phyloP scores from a whole-genome alignment of 2,113 vertebrate genomes.

The Rhodinocichla rosea region DNA sequence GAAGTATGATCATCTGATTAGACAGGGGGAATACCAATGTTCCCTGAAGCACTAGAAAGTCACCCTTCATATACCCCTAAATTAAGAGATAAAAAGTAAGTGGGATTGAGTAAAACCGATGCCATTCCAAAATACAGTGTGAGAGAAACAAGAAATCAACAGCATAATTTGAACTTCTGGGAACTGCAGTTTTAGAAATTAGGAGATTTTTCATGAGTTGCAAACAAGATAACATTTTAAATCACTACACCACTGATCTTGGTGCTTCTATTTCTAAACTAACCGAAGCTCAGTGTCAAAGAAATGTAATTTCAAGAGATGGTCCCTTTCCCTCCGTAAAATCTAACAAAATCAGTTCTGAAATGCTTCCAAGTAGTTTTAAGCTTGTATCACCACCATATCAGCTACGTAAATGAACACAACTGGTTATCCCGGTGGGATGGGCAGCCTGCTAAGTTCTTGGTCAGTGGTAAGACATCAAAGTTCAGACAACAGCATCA shows the following conservation, averaged over 20 bases:
- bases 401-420: background rate
- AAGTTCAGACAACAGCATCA: background rate
- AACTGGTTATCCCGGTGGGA: background rate
- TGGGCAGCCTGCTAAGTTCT: background rate
- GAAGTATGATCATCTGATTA: background rate
- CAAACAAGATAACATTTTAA: background rate
- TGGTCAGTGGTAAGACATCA: background rate
- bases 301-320: background rate
- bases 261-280: background rate
- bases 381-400: background rate
- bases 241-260: background rate
- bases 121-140: background rate
- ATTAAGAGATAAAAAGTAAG: background rate
- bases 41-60: background rate
- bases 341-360: background rate
- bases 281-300: background rate
- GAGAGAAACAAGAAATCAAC: background rate
- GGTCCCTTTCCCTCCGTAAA: background rate
- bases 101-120: background rate
- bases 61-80: background rate
- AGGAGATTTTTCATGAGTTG: background rate
- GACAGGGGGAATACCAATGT: background rate
- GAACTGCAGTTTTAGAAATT: background rate
- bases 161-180: background rate
- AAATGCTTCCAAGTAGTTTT: background rate